Conservation (phyloP, 2,888 invertebrate species). For the Mystacides longicornis region DNA sequence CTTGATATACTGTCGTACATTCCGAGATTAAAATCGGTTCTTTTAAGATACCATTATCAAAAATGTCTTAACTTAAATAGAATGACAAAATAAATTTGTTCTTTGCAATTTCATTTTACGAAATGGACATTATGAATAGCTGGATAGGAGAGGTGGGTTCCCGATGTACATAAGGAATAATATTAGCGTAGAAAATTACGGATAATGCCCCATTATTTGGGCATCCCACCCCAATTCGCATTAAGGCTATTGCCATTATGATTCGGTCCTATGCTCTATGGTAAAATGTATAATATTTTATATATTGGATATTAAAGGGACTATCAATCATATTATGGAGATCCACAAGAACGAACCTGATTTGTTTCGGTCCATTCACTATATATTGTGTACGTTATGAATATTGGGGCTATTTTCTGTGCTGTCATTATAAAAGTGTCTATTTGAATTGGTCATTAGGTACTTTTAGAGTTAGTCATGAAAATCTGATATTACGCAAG, state of each 20-base stretch:
- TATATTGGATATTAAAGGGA: slow-evolving; percentile 3
- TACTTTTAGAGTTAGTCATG: too few species aligned
- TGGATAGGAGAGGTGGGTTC: too few species aligned
- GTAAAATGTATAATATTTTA: neutral
- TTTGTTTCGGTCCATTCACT: slow-evolving; percentile 14
- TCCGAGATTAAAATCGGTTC: too few species aligned
- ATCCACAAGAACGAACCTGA: slow-evolving; percentile 13
- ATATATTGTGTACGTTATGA: too few species aligned
- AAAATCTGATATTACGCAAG: too few species aligned
- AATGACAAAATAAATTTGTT: neutral
- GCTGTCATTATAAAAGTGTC: too few species aligned
- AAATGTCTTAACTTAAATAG: neutral
- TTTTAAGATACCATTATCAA: neutral
- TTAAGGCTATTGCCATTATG: slow-evolving; percentile 1
- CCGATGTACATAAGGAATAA: too few species aligned
- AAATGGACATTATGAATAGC: too few species aligned
- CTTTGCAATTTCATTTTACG: neutral
- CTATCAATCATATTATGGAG: slow-evolving; percentile 20
- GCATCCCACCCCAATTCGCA: slow-evolving; percentile 14
- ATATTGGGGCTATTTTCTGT: too few species aligned
- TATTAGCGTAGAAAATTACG: slow-evolving; percentile 23
- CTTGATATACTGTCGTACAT: too few species aligned
- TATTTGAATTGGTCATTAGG: too few species aligned
- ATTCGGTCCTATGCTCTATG: neutral
- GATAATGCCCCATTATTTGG: slow-evolving; percentile 20